Conservation (phyloP, 2,797 vertebrate genomes). For the Malacoraja senta region DNA sequence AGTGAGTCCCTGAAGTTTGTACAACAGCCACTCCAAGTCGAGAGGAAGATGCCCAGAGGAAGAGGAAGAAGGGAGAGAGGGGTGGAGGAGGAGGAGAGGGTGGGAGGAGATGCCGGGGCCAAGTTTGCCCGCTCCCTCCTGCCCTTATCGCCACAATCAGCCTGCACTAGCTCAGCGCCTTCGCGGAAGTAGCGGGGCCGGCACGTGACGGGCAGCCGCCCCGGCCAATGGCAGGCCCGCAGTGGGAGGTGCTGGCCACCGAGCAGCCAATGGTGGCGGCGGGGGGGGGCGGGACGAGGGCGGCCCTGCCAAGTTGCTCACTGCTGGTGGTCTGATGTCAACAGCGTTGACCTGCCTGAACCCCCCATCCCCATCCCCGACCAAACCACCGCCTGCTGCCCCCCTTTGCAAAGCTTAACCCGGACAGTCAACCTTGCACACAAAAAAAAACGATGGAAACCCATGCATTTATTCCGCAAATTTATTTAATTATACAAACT, state of each 20-base stretch:
- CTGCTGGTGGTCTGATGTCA: too few relatives aligned
- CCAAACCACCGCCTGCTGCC: neutral
- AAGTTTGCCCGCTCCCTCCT: neutral
- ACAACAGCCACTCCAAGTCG: neutral
- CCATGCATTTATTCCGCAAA: neutral
- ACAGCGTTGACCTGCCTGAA: too few relatives aligned
- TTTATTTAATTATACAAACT: neutral
- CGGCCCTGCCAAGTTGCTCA: neutral
- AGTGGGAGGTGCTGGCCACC: too few relatives aligned
- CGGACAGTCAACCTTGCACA: too few relatives aligned
- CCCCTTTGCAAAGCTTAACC: neutral
- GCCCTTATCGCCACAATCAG: constrained; percentile 19
- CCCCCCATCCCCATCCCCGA: too few relatives aligned
- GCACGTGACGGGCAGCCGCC: neutral
- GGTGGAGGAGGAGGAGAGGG: too few relatives aligned
- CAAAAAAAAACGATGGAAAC: neutral
- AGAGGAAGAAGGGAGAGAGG: neutral
- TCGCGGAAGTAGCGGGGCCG: neutral
- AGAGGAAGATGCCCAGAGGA: neutral
- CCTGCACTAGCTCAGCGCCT: neutral
- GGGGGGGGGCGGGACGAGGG: neutral
- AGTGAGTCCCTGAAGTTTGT: neutral
- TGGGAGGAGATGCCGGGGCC: neutral
- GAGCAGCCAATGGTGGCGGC: neutral
- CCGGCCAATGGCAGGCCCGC: neutral